Base-by-base conservation (phyloP, 2,888 invertebrate species). In the Noctua fimbriata region DNA sequence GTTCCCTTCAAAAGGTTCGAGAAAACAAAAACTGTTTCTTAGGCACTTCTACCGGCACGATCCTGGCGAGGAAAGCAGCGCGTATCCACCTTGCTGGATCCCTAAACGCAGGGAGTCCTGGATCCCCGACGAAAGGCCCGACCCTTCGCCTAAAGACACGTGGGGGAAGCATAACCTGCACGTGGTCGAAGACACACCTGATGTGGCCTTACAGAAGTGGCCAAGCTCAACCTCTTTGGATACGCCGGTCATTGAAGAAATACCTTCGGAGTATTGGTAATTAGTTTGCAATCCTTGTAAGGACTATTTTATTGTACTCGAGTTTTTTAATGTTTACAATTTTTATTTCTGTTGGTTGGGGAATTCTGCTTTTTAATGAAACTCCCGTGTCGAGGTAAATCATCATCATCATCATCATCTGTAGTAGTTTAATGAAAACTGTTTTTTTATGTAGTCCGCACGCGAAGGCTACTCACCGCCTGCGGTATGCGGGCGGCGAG, bases 11-110 rank as follows among this genome's bases (percentile, higher is more conserved):
- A 65, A 24, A 66, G 18, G 12, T n/a, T 66, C 3, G 16, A 49
- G 49, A 60, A 41, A 24, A 52, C 2, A 4, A 16, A 58, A n/a
- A 70, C 16, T 36, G 5, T 73, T 24, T 21, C 63, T 10, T 75
- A 95, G 96, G 96, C 91, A 95, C 49, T 96, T 95, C 88, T 97
- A 94, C 83, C 95, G 95, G 0, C 97, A 97, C 88, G 97, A 97
- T 79, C 96, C 96, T 0, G 97, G 97, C 0, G 96, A 96, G 76
- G 96, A 97, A 9, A 92, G 95, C 0, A 94, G 92, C 67, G 94
- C 96, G 0, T 90, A 93, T 52, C 96, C 96, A 0, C 93, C 92
- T 1, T 95, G 95, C 89, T 93, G 88, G 88, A 96, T 96, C 72
- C 97, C 96, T 3, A 94, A 93, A 41, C 93, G 95, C 0, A 75